Base-by-base conservation (phyloP, 92 coral and sea anemone species). In the Hydrozoanthus gracilis region DNA sequence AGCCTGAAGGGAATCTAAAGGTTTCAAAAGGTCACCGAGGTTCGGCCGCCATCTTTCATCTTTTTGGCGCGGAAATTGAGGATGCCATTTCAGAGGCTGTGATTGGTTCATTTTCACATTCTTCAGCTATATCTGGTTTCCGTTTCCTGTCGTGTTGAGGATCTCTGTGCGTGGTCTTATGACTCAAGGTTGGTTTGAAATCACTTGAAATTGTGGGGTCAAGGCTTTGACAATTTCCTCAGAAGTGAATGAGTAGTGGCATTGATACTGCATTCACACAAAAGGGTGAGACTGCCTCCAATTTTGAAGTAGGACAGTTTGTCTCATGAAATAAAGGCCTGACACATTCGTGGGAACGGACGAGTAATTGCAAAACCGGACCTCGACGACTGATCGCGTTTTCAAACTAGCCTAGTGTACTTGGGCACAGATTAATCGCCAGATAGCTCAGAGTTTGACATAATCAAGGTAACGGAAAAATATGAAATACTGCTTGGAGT, bases 1-100 rank as follows among this genome's bases (percentile, higher is more conserved):
- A n/a, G n/a, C n/a, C n/a, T n/a, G n/a, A n/a, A 58, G 20, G 84
- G 51, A 58, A 66, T 18, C 4, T 44, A 27, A 15, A 52, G 55
- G 48, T 64, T 39, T 4, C 44, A 50, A 61, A 27, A 65, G 85
- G 85, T 80, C 74, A 80, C 20, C 5, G 73, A 67, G 47, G 47
- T 45, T 12, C 9, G 61, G 73, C 61, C 85, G 85, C 74, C 85
- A 80, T 80, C 85, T 80, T 80, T 80, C 85, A 80, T 80, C 85
- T 80, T 90, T 87, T 89, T 92, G 86, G 94, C 91, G 82, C 93
- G 93, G 94, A 91, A 92, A 92, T 94, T 92, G 92, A 80, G 87
- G 69, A 69, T 82, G 80, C 86, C 18, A 14, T 55, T 20, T 82
- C 48, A 18, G 82, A 82, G 44, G 7, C 15, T 73, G 51, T 87